Conservation (phyloP, 2,797 vertebrate species). For the Typhlichthys eigenmanni region DNA sequence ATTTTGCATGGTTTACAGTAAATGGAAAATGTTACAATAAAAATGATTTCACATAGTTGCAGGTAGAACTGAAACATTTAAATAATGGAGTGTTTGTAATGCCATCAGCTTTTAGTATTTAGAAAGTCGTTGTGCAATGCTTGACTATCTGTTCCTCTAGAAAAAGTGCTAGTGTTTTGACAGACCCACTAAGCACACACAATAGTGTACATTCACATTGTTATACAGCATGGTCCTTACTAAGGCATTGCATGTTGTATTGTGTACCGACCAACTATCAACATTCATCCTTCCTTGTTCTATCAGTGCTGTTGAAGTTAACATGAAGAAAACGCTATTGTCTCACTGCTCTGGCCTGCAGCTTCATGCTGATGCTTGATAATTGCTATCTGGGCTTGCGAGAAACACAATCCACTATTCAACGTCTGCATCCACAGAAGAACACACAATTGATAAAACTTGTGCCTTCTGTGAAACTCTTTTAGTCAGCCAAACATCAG, state of each 20-base stretch:
- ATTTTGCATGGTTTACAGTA: too few relatives aligned
- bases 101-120: too few relatives aligned
- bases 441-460: constrained; percentile 57
- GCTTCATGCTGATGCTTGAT: constrained; percentile 36
- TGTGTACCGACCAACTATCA: background rate
- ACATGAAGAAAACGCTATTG: constrained; percentile 26
- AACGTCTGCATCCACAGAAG: constrained; percentile 26
- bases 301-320: background rate
- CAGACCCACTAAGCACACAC: too few relatives aligned
- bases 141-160: too few relatives aligned
- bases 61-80: too few relatives aligned
- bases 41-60: too few relatives aligned
- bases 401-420: constrained; percentile 53
- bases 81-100: too few relatives aligned
- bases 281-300: background rate
- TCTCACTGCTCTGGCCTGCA: constrained; percentile 38
- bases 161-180: too few relatives aligned
- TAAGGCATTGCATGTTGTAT: background rate
- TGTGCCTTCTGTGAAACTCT: constrained; percentile 49
- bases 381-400: constrained; percentile 34
- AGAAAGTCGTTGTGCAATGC: too few relatives aligned
- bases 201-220: too few relatives aligned
- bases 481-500: constrained; percentile 55
- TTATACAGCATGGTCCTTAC: background rate
- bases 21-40: too few relatives aligned